These are phyloP conservation scores for Ophion costatus DNA, from an alignment of 2,888 invertebrate species.

Conservation along the genomic window DNA sequence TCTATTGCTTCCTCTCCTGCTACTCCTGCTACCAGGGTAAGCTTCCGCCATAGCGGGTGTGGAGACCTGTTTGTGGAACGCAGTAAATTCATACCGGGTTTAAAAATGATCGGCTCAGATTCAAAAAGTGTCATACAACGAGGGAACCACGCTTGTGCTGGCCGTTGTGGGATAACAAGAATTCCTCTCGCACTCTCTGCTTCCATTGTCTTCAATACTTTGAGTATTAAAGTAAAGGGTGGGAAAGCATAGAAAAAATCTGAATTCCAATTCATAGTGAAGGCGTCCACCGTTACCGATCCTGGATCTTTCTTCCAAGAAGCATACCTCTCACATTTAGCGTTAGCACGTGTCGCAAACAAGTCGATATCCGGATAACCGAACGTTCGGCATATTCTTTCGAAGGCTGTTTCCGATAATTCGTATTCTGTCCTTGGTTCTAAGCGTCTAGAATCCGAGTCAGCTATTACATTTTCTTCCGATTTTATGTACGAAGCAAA, in stretches of 20 bases:
- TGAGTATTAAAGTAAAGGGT: neutral
- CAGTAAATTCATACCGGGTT: slow-evolving; percentile 4
- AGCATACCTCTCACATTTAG: neutral
- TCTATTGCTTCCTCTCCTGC: slow-evolving; percentile 4
- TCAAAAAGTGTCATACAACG: neutral
- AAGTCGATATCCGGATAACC: slow-evolving; percentile 30
- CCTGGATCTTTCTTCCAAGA: slow-evolving; percentile 1
- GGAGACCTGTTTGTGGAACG: slow-evolving; percentile 9
- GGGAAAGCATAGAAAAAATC: slow-evolving; percentile 58
- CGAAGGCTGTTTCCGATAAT: neutral
- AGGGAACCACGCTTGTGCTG: slow-evolving; percentile 13
- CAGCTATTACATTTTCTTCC: slow-evolving; percentile 18
- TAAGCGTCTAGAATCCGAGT: slow-evolving; percentile 9
- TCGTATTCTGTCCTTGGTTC: neutral
- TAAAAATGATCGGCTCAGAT: neutral
- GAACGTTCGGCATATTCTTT: neutral
- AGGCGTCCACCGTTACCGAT: slow-evolving; percentile 17
- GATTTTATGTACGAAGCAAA: slow-evolving; percentile 28
- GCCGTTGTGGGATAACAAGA: slow-evolving; percentile 2
- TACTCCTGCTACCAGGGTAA: slow-evolving; percentile 41
- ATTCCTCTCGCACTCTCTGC: neutral
- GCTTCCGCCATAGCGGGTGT: slow-evolving; percentile 19
- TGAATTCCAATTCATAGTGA: slow-evolving; percentile 14
- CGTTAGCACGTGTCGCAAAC: slow-evolving; percentile 11
- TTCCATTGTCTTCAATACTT: neutral